phyloP scores from a whole-genome alignment of 1,140 invertebrate species.

The Lucilia cuprina region DNA sequence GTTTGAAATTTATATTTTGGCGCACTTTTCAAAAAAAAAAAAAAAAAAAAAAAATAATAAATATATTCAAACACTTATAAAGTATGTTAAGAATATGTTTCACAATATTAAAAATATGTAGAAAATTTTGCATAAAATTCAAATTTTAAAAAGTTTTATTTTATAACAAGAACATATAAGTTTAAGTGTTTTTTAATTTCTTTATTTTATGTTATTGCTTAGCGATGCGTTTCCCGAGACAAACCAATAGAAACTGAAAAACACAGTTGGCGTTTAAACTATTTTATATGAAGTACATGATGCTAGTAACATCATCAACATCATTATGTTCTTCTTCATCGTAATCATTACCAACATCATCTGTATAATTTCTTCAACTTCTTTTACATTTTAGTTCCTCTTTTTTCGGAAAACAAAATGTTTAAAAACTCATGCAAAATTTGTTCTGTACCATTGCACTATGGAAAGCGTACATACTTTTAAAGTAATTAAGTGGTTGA shows the following conservation, averaged over 20 bases:
- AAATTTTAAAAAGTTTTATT: background rate
- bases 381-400: background rate
- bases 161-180: too few species aligned
- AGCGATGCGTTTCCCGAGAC: background rate
- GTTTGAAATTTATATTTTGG: background rate
- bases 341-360: background rate
- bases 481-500: background rate
- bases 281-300: slow-evolving; percentile 14
- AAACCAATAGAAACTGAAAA: slow-evolving; percentile 23
- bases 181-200: background rate
- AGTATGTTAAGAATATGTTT: too few species aligned
- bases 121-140: background rate
- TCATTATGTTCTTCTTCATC: background rate
- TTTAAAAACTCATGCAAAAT: slow-evolving; percentile 11
- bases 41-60: too few species aligned
- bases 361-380: background rate
- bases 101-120: too few species aligned
- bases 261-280: slow-evolving; percentile 10
- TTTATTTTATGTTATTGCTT: background rate
- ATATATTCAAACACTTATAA: too few species aligned
- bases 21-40: background rate
- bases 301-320: background rate
- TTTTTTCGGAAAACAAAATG: background rate
- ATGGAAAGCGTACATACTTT: background rate
- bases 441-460: background rate